Base-by-base conservation (phyloP, 2,797 vertebrate genomes). In the Takifugu ocellatus region DNA sequence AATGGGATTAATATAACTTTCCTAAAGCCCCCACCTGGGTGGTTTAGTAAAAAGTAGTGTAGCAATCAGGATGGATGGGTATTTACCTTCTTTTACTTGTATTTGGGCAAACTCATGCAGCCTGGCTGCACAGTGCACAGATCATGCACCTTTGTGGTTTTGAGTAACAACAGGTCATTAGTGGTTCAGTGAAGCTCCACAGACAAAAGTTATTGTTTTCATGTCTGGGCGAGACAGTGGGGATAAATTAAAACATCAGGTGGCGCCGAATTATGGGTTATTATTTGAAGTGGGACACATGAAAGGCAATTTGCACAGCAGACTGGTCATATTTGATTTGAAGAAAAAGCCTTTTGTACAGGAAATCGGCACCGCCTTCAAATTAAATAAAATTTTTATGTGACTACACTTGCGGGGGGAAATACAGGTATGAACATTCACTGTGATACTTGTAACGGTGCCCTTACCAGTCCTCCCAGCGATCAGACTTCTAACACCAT, bases 401-500 rank as follows among this genome's bases (percentile, higher is more conserved):
- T 9, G 33, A 33, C 8, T 11, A 59, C 8, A 45, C 48, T 43
- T 21, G 21, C 1, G 21, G 49, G 27, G 24, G 31, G 52, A 53
- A 49, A 70, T 59, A 64, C 43, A 14, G 54, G 25, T 36, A 43
- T 45, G 43, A 25, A 39, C 33, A 47, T 50, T 55, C 51, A 51
- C 55, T 48, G 59, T 42, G 56, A 31, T 46, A 27, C 66, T 63
- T 75, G 61, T 76, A 64, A 60, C 63, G 53, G 63, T 44, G 25
- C 33, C 55, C 49, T 51, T 45, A 78, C 49, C 24, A 25, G 52
- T 66, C 48, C 27, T 46, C 54, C 54, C 71, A 56, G 56, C 0
- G 51, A 69, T 74, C 73, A 71, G 33, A 70, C 63, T 53, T 44
- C 68, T 68, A 79, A 68, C 70, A 74, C 61, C 45, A 48, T 36